Evolutionary conservation across 2,113 vertebrate species (phyloP).

Genomic region (Prunella fulvescens): DNA sequence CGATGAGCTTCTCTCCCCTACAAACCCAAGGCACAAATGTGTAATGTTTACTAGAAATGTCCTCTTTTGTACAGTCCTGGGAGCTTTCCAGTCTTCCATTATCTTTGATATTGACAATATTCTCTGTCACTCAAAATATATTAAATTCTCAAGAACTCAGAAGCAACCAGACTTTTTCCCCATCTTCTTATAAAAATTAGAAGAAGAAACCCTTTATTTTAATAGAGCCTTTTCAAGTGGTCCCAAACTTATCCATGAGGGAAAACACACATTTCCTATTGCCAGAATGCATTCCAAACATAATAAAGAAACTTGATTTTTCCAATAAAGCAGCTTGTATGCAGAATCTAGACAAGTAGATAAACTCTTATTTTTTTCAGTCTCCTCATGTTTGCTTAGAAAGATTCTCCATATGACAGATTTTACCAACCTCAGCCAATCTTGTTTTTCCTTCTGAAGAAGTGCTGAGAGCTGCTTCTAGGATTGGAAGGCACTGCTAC

Average conservation of each 20-base stretch:
- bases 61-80: neutral
- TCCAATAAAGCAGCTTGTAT: neutral
- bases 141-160: neutral
- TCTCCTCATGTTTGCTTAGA: neutral
- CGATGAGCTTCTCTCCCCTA: neutral
- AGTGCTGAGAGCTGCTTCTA: neutral
- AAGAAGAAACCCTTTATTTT: neutral
- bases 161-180: neutral
- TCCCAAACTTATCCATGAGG: neutral
- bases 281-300: neutral
- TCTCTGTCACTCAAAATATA: neutral
- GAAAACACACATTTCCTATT: neutral
- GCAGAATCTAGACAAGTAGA: neutral
- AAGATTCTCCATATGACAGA: neutral
- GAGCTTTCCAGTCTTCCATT: neutral
- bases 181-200: neutral
- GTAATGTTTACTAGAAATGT: neutral
- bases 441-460: conserved; percentile 9
- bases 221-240: neutral
- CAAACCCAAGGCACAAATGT: neutral
- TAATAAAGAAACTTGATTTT: neutral
- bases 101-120: neutral
- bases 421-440: neutral
- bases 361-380: neutral
- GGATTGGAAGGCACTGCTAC: neutral